Evolutionary conservation across 2,113 vertebrate genomes (phyloP).

Genomic region (Puffinus mauretanicus): DNA sequence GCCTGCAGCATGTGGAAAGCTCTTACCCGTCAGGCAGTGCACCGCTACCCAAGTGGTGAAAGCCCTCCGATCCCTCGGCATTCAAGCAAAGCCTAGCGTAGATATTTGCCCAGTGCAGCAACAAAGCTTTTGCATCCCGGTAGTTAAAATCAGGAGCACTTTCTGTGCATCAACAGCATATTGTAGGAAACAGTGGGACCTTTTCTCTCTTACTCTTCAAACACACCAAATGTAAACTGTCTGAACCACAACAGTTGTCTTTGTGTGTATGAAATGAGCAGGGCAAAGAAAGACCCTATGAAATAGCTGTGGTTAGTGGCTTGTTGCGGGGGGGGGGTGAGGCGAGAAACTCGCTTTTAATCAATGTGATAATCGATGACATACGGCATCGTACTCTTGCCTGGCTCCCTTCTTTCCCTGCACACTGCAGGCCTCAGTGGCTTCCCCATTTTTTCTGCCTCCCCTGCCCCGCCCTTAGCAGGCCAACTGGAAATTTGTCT

Average conservation of each 20-base stretch:
- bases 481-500: conserved; percentile 49
- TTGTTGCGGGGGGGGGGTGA: conserved; percentile 63
- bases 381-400: conserved; percentile 66
- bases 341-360: conserved; percentile 82
- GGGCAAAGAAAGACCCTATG: conserved; percentile 67
- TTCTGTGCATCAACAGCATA: neutral
- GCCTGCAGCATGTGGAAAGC: neutral
- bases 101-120: rapidly evolving
- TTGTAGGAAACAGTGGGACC: conserved; percentile 33
- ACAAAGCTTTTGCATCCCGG: neutral
- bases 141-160: conserved; percentile 48
- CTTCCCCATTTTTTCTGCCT: neutral
- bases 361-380: conserved; percentile 84
- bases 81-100: neutral
- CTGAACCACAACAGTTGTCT: conserved; percentile 76
- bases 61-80: rapidly evolving
- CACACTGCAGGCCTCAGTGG: neutral
- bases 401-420: conserved; percentile 59
- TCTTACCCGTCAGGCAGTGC: neutral
- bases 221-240: conserved; percentile 72
- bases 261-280: conserved; percentile 70
- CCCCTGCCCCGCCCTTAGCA: neutral
- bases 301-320: conserved; percentile 83
- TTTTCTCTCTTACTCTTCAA: conserved; percentile 48
- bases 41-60: neutral